Base-by-base conservation (phyloP, 2,113 vertebrate genomes). In the Callipepla californica region DNA sequence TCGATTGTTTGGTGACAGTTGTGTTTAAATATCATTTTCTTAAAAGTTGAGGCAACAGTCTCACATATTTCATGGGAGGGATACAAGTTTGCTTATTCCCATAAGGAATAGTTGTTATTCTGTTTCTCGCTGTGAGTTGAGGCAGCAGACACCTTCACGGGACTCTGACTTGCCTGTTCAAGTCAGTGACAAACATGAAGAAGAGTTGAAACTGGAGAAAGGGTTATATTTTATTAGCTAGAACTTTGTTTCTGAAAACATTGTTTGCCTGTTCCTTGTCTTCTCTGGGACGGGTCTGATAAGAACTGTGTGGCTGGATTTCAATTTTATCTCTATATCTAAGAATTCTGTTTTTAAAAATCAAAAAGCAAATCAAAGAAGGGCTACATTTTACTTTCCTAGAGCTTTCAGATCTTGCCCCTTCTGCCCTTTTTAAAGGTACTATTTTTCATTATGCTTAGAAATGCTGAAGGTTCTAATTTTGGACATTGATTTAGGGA, bases 141-240 rank as follows among this genome's bases (percentile, higher is more conserved):
- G 44, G 42, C 42, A 87, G 40, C 30, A 89, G 48, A 59, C 68
- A 80, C 38, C 13, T 95, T 74, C 57, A 25, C 30, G 42, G 66
- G 63, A 83, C 47, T 77, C 75, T 82, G 89, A 74, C 89, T 93
- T 94, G 81, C 87, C 95, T 77, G 89, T 92, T 96, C 87, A 94
- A 96, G 84, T 91, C 76, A 93, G 28, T 89, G 91, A 85, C 87
- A 95, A 65, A 87, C 13, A n/a, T 0, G 2, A 69, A 66, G 53
- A 84, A 83, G 47, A 74, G 55, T 18, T 91, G 68, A 82, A 91
- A 91, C 47, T 87, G 36, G 87, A 92, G 89, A 94, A 93, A 87
- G 87, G 87, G 89, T 92, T 80, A 28, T 73, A 23, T 92, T 92
- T 94, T 88, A 87, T 66, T 87, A 93, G 84, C 55, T 83, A 70